A percentile compares a stretch with the other conserved stretches of the same genome.
phyloP scores from a whole-genome alignment of 1,140 invertebrate genomes.

The Archegozetes longisetosus region DNA sequence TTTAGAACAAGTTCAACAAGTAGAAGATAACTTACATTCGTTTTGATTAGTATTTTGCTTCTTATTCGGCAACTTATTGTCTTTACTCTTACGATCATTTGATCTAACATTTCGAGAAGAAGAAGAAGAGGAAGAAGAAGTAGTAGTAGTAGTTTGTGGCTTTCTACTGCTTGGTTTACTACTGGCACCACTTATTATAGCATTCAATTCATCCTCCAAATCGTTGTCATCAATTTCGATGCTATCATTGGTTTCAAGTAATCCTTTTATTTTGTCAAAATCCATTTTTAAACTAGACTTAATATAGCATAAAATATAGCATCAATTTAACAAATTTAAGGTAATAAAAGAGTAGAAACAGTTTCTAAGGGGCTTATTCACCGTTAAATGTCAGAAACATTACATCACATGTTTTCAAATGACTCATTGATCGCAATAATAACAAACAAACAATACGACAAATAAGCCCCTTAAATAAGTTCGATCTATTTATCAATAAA shows the following conservation, averaged over 20 bases:
- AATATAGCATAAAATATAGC: no score
- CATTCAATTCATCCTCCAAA: constrained; percentile 66
- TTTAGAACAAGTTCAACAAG: neutral
- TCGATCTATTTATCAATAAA: no score
- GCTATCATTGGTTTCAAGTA: constrained; percentile 35
- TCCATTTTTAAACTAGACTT: no score
- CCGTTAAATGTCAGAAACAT: no score
- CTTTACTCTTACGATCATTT: neutral
- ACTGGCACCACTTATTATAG: constrained; percentile 41
- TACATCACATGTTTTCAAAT: no score
- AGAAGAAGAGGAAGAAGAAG: neutral
- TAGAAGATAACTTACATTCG: constrained; percentile 5
- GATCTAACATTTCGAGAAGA: neutral
- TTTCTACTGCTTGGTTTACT: neutral
- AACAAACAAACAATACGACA: no score
- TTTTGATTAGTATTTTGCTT: neutral
- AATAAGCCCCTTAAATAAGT: no score
- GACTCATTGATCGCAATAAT: no score
- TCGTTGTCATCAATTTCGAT: constrained; percentile 50
- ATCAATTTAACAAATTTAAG: no score
- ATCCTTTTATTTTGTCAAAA: no score
- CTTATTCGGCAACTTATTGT: neutral
- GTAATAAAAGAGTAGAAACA: no score
- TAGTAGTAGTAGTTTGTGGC: neutral
- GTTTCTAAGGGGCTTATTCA: no score